Evolutionary conservation across 2,888 invertebrate species (phyloP), one percentile per base, ranked within the genome.

Genomic region (Nineta flava): DNA sequence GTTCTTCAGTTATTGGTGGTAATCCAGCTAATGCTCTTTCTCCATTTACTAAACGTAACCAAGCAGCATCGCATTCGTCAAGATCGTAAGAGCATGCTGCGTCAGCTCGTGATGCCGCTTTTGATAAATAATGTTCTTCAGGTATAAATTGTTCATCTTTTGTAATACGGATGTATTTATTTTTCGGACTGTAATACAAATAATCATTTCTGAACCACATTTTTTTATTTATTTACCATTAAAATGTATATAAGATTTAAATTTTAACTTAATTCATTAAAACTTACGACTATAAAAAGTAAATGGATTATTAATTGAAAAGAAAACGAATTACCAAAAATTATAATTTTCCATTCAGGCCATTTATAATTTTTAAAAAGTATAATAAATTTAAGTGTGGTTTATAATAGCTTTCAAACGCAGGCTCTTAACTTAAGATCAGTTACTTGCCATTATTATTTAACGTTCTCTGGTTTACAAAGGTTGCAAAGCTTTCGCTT

Each of bases 71-170:
- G 55, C 84, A 80, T 60, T 92, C 91, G 70, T 96, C 96, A 61
- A 96, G 75, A 68, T 96, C 96, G 66, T 96, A 96, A 55, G 87
- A 84, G 70, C 95, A 95, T 19, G 91, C 86, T 58, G 90, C 87
- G 67, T 96, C 94, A 13, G 94, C 86, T 62, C 83, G 75, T 50
- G 87, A 79, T 52, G 91, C 88, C 55, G 90, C 87, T 58, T 81
- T 81, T 54, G 91, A 91, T 58, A 94, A 72, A 62, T 82, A 77
- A 71, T 95, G 93, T 58, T 83, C 79, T 52, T 92, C 91, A 52
- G 83, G 65, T 59, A 80, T 79, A 69, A 88, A 95, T 61, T 82
- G 79, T 58, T 85, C 87, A 66, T 94, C 93, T 62, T 90, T 87
- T 52, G 82, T 80, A 66, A 93, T 85, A 65, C 93, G 84, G 61